Base-by-base conservation (phyloP, 2,888 invertebrate species). In the Drosophila suboccidentalis region DNA sequence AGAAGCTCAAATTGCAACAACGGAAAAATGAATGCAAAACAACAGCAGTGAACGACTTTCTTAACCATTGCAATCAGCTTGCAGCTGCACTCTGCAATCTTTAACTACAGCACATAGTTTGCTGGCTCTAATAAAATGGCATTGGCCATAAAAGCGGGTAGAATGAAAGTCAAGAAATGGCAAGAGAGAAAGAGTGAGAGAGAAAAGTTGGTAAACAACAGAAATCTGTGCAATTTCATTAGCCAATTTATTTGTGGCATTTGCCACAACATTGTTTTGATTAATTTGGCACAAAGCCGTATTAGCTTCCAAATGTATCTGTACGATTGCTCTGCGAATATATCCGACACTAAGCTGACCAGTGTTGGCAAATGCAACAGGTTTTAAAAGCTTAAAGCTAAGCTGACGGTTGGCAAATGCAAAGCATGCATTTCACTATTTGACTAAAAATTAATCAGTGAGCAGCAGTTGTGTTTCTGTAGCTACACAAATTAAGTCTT, bases 181-280 rank as follows among this genome's bases (percentile, higher is more conserved):
- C 15, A 43, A 54, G 4, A 36, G n/a, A 34, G 13, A 43, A 26
- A 34, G 32, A 68, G 44, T 11, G 34, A 13, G n/a, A n/a, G n/a
- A n/a, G n/a, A 36, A 29, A 41, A 66, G 50, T 61, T 43, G 53
- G 15, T 26, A 46, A 57, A 26, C 13, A 58, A 26, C 58, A 38
- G 60, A 75, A 51, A 59, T 75, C 63, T 58, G 38, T 49, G 78
- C 53, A 59, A 58, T 78, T 76, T 78, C 67, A 78, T 80, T 78
- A 70, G 82, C 63, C 75, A 71, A 82, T 81, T 87, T 71, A 68
- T 43, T 60, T 59, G 55, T 69, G 71, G 51, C 74, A 82, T 80
- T 84, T 70, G 71, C 70, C 55, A 54, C 79, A 78, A 78, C 86
- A 82, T 63, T 84, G 84, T 82, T 87, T 85, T 87, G 82, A 82